Evolutionary conservation across 2,797 vertebrate species (phyloP).

Genomic region (Anolis apletophallus): DNA sequence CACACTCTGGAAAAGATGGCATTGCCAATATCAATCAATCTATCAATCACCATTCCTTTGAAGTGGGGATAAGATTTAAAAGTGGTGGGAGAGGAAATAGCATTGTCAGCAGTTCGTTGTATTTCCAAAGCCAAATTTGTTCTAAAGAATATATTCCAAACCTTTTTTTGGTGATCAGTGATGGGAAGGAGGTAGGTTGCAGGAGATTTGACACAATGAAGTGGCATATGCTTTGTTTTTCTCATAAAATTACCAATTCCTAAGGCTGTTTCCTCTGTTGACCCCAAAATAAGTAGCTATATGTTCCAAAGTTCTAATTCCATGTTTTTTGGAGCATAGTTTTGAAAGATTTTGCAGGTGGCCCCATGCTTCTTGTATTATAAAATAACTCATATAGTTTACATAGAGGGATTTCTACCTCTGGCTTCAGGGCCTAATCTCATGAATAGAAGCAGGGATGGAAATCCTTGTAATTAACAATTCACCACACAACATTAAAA

Average conservation of each 20-base stretch:
- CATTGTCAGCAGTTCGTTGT: neutral
- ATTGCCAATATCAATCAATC: constrained; percentile 13
- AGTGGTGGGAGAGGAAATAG: neutral
- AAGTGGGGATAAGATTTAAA: neutral
- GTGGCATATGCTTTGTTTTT: neutral
- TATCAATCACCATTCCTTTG: neutral
- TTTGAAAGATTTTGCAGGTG: too few relatives aligned
- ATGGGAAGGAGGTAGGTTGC: neutral
- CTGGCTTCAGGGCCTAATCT: too few relatives aligned
- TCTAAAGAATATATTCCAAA: neutral
- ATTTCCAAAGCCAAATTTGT: neutral
- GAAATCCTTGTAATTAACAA: too few relatives aligned
- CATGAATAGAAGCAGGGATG: too few relatives aligned
- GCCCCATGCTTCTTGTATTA: too few relatives aligned
- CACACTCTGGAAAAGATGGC: constrained; percentile 1
- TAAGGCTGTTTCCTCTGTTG: too few relatives aligned
- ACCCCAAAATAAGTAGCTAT: too few relatives aligned
- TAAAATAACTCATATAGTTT: too few relatives aligned
- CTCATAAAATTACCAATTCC: neutral
- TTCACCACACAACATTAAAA: too few relatives aligned
- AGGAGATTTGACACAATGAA: neutral
- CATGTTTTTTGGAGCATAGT: too few relatives aligned
- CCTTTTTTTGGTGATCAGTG: neutral
- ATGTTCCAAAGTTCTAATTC: too few relatives aligned
- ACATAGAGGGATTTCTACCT: too few relatives aligned